Base-by-base conservation (phyloP, 1,140 invertebrate genomes). In the Eupristina koningsbergeri region DNA sequence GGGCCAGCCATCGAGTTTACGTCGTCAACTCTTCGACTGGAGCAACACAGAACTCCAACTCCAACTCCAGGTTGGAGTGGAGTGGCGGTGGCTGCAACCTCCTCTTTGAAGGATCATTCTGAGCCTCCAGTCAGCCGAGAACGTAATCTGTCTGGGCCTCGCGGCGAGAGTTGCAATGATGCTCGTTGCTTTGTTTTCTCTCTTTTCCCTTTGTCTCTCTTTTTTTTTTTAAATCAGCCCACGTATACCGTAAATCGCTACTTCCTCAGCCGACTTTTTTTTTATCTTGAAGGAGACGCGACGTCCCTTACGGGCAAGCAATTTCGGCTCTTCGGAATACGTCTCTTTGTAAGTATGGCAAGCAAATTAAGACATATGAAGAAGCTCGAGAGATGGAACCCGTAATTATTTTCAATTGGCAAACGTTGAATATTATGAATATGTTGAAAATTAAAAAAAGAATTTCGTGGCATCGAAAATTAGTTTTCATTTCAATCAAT, bases 41-140 rank as follows among this genome's bases (percentile, higher is more conserved):
- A 0, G 13, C 76, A n/a, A 64, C 34, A 17, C 6, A 19, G 11
- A 64, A 47, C 8, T 50, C 29, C n/a, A n/a, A n/a, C n/a, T n/a
- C 26, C 64, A 22, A 13, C 61, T 26, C 53, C 13, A 26, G 11
- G 29, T 50, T 50, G n/a, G n/a, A n/a, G n/a, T 29, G 26, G 31
- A 58, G 74, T 75, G 19, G 74, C 61, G 22, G 47, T 71, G 45
- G 47, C 78, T 58, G 31, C 29, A 85, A 84, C 58, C 84, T 53
- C 85, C 84, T 88, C 88, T 89, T 89, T 89, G 88, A 86, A 84
- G 88, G 87, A 89, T 89, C 88, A 87, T 87, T 86, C 85, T 84
- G 85, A 83, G 45, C 73, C 87, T 86, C 85, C 75, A 87, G 88
- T 87, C 87, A 76, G 83, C 86, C 87, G 87, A 77, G 86, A 86